Evolutionary conservation across 1,140 invertebrate species (phyloP).

Genomic region (Tenebrio molitor): DNA sequence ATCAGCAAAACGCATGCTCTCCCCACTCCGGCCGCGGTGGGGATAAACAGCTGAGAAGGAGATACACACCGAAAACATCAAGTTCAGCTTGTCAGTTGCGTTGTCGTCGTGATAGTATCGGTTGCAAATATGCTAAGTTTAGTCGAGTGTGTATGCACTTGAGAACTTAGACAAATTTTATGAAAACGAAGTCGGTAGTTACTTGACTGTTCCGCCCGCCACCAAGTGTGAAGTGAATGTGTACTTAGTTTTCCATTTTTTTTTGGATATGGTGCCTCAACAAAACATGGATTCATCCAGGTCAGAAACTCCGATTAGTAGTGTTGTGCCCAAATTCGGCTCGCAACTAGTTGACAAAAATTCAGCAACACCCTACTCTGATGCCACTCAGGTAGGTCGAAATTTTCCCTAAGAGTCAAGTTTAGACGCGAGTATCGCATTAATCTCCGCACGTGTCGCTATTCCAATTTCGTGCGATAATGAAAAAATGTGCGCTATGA

Average conservation of each 20-base stretch:
- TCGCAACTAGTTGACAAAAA: slow-evolving; percentile 90
- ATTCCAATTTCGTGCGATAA: too few relatives aligned
- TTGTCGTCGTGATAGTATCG: slow-evolving; percentile 53
- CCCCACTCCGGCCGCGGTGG: slow-evolving; percentile 53
- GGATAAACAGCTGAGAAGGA: slow-evolving; percentile 63
- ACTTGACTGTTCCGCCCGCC: slow-evolving; percentile 26
- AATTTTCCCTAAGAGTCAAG: too few relatives aligned
- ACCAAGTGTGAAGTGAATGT: slow-evolving; percentile 41
- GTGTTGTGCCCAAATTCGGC: slow-evolving; percentile 78
- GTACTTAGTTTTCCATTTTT: slow-evolving; percentile 43
- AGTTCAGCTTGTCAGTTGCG: slow-evolving; percentile 61
- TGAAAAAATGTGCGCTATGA: too few relatives aligned
- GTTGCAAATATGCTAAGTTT: slow-evolving; percentile 58
- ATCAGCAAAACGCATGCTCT: slow-evolving; percentile 51
- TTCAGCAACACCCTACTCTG: slow-evolving; percentile 94
- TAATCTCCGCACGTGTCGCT: too few relatives aligned
- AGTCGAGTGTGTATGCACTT: slow-evolving; percentile 59
- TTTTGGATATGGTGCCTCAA: slow-evolving; percentile 72
- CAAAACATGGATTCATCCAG: slow-evolving; percentile 68
- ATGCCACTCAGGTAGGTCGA: slow-evolving; percentile 91
- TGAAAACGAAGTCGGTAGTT: not conserved
- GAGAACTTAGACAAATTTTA: slow-evolving; percentile 62
- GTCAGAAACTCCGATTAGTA: slow-evolving; percentile 67
- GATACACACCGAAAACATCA: slow-evolving; percentile 63
- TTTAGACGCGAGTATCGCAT: too few relatives aligned